Evolutionary conservation across 2,888 invertebrate genomes (phyloP).

Genomic region (Iphiclides podalirius): DNA sequence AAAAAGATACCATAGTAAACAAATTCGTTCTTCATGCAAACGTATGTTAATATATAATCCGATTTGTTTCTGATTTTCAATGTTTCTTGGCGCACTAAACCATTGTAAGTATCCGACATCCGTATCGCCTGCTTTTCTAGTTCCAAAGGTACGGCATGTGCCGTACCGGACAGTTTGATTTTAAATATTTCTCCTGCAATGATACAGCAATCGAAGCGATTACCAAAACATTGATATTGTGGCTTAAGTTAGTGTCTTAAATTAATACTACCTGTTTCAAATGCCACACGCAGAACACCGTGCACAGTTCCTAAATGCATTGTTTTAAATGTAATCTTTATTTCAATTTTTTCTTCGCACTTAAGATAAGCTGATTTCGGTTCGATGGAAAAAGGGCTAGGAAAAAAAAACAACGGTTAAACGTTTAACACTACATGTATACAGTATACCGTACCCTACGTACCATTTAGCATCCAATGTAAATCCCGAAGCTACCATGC

Average conservation of each 20-base stretch:
- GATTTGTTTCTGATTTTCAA: slow-evolving; percentile 79
- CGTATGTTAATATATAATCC: slow-evolving; percentile 70
- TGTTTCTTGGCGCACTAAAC: slow-evolving; percentile 71
- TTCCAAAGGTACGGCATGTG: slow-evolving; percentile 67
- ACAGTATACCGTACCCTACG: slow-evolving; percentile 11
- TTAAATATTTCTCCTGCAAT: slow-evolving; percentile 68
- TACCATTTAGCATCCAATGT: slow-evolving; percentile 58
- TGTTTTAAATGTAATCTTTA: slow-evolving; percentile 75
- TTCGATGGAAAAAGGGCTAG: slow-evolving; percentile 73
- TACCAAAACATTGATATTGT: background rate
- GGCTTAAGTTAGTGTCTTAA: background rate
- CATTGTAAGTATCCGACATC: slow-evolving; percentile 81
- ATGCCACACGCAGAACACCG: slow-evolving; percentile 47
- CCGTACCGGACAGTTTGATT: slow-evolving; percentile 62
- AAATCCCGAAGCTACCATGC: slow-evolving; percentile 53
- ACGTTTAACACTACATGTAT: background rate
- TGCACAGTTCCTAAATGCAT: slow-evolving; percentile 59
- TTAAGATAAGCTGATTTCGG: slow-evolving; percentile 75
- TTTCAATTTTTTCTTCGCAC: slow-evolving; percentile 65
- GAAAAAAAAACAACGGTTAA: slow-evolving; percentile 33
- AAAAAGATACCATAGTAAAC: slow-evolving; percentile 51
- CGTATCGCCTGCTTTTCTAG: slow-evolving; percentile 71
- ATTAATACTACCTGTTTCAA: slow-evolving; percentile 58
- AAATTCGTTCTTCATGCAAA: slow-evolving; percentile 78
- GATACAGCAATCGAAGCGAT: background rate